These are phyloP conservation scores for Oreochromis grahami DNA, from an alignment of 2,797 vertebrate species.

Conservation along the genomic window DNA sequence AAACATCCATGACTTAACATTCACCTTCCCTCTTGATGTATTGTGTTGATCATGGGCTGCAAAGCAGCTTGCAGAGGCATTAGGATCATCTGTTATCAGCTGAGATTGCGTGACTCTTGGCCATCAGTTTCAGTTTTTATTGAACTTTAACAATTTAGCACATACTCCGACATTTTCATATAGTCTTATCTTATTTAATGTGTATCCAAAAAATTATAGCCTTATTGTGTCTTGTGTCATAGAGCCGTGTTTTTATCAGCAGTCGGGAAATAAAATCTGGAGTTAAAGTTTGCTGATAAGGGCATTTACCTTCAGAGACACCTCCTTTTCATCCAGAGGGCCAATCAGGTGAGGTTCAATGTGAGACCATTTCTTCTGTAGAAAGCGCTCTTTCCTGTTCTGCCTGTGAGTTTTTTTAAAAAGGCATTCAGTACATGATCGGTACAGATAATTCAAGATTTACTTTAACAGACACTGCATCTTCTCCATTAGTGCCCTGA, in stretches of 20 bases:
- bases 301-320: slow-evolving; percentile 86
- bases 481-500: too few species aligned
- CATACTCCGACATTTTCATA: not conserved
- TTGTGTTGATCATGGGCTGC: not conserved
- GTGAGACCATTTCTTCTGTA: slow-evolving; percentile 91
- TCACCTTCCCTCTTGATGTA: not conserved
- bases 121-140: not conserved
- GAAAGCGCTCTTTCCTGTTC: slow-evolving; percentile 82
- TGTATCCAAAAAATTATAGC: not conserved
- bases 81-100: not conserved
- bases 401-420: slow-evolving; percentile 71
- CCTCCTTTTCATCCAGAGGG: slow-evolving; percentile 84
- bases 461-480: too few species aligned
- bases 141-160: not conserved
- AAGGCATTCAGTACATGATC: not conserved
- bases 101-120: not conserved
- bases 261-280: not conserved
- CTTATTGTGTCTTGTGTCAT: not conserved
- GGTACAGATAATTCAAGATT: too few species aligned
- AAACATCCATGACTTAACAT: not conserved
- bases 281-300: not conserved
- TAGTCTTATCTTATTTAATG: not conserved
- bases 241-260: not conserved
- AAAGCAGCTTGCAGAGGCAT: not conserved
- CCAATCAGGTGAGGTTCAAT: slow-evolving; percentile 83